Evolutionary conservation across 2,888 invertebrate species (phyloP).

Genomic region (Dasysyrphus tricinctus): DNA sequence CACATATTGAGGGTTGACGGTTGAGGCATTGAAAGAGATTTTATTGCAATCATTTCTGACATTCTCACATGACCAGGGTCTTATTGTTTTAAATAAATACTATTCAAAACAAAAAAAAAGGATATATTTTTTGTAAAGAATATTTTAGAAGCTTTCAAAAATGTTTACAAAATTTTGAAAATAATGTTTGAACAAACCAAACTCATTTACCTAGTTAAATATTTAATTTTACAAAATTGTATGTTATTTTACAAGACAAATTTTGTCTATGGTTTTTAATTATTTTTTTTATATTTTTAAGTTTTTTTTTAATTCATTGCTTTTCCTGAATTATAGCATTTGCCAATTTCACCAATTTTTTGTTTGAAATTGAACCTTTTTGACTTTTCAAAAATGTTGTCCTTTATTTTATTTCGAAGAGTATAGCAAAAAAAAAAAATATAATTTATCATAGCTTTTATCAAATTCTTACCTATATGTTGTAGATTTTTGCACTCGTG

Average conservation of each 20-base stretch:
- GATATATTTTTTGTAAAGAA: background rate
- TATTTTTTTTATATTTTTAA: no score
- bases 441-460: background rate
- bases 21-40: background rate
- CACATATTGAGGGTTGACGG: background rate
- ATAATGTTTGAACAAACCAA: no score
- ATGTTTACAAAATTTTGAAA: no score
- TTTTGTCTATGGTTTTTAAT: no score
- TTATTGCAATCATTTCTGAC: background rate
- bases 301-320: no score
- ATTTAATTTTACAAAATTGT: no score
- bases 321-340: no score
- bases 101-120: constrained; percentile 7
- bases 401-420: background rate
- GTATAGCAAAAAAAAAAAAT: constrained; percentile 28
- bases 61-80: constrained; percentile 9
- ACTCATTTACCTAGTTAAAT: no score
- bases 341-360: no score
- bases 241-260: no score
- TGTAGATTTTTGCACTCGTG: constrained; percentile 79
- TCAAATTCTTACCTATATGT: constrained; percentile 81
- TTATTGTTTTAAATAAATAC: background rate
- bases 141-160: background rate
- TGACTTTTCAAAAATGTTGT: background rate
- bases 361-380: no score